Conservation (phyloP, 2,113 vertebrate genomes). For the Cygnus atratus region DNA sequence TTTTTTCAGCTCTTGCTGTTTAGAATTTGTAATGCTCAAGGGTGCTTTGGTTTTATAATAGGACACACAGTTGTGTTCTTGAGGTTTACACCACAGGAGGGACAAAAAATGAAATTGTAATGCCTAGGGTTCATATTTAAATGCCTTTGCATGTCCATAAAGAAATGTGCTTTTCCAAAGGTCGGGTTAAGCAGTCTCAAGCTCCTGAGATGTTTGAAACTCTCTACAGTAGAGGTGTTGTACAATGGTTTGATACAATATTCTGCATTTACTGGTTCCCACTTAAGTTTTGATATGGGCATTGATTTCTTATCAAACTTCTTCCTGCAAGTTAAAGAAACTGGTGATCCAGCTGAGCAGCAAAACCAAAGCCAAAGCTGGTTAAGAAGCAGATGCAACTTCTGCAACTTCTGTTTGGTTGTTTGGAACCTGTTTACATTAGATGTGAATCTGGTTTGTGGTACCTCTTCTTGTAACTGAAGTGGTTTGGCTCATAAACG, state of each 20-base stretch:
- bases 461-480: not conserved
- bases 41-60: conserved; percentile 26
- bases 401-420: conserved; percentile 22
- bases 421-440: conserved; percentile 42
- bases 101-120: conserved; percentile 1
- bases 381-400: conserved; percentile 9
- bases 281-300: conserved; percentile 70
- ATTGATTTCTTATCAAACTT: conserved; percentile 59
- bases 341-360: conserved; percentile 53
- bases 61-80: conserved; percentile 29
- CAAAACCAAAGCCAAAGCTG: conserved; percentile 59
- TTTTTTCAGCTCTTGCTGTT: conserved; percentile 51
- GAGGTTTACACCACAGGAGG: conserved; percentile 16
- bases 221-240: conserved; percentile 62
- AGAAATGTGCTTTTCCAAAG: conserved; percentile 66
- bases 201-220: conserved; percentile 67
- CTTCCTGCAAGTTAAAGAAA: conserved; percentile 62
- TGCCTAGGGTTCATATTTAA: conserved; percentile 44
- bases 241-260: conserved; percentile 67
- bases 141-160: conserved; percentile 70
- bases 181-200: conserved; percentile 68
- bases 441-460: not conserved
- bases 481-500: conserved; percentile 6
- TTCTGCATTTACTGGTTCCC: conserved; percentile 67
- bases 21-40: conserved; percentile 53